phyloP scores from a whole-genome alignment of 1,140 invertebrate genomes.

The Prorops nasuta region DNA sequence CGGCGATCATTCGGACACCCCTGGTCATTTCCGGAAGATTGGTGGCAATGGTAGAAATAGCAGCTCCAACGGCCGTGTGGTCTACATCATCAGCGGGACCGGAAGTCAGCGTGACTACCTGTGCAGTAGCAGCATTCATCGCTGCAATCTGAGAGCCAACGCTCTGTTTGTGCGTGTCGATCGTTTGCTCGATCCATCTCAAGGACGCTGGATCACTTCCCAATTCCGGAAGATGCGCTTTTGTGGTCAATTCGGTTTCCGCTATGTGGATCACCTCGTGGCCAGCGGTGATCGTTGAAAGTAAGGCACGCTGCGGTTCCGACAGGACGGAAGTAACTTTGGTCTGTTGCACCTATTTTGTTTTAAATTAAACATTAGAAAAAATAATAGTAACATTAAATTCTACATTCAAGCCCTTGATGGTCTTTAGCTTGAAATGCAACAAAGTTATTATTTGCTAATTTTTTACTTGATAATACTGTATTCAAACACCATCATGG shows the following conservation, averaged over 20 bases:
- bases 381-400: too few species aligned
- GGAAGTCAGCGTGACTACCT: constrained; percentile 93
- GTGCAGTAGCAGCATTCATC: constrained; percentile 98
- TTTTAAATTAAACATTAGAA: too few species aligned
- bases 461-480: too few species aligned
- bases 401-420: too few species aligned
- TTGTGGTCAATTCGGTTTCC: constrained; percentile 75
- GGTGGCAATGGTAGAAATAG: constrained; percentile 94
- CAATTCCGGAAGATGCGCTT: constrained; percentile 75
- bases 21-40: constrained; percentile 96
- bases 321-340: constrained; percentile 79
- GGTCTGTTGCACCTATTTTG: constrained; percentile 78
- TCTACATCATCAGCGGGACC: constrained; percentile 81
- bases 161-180: constrained; percentile 95
- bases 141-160: constrained; percentile 95
- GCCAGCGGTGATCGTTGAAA: constrained; percentile 85
- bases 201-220: constrained; percentile 82
- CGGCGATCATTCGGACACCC: constrained; percentile 92
- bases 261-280: constrained; percentile 84
- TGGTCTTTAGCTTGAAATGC: too few species aligned
- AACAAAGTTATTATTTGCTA: too few species aligned
- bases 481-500: too few species aligned
- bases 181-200: constrained; percentile 89
- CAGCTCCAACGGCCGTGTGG: constrained; percentile 92
- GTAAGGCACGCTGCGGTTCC: constrained; percentile 87